phyloP scores from a whole-genome alignment of 1,140 invertebrate species.

The Thaumetopoea pityocampa region DNA sequence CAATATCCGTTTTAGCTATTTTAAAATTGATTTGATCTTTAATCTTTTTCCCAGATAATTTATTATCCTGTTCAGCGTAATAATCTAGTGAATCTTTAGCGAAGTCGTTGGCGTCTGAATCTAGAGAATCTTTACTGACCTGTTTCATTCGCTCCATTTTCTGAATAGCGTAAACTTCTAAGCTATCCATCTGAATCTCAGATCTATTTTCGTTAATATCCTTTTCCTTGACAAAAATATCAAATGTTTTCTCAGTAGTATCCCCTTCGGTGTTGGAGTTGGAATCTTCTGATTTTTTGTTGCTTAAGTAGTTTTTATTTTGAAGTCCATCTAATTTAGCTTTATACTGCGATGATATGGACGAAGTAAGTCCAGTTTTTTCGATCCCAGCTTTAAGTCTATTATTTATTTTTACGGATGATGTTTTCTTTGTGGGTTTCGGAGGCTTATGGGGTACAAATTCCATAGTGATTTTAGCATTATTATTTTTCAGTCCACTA shows the following conservation, averaged over 20 bases:
- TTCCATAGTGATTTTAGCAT: conserved; percentile 74
- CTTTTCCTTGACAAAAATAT: conserved; percentile 77
- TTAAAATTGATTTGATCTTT: conserved; percentile 57
- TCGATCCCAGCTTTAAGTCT: conserved; percentile 61
- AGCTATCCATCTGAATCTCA: conserved; percentile 77
- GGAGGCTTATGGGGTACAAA: conserved; percentile 78
- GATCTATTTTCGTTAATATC: conserved; percentile 77
- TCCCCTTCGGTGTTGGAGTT: conserved; percentile 60
- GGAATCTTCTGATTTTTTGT: conserved; percentile 53
- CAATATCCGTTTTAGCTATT: conserved; percentile 37
- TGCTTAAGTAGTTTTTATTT: conserved; percentile 61
- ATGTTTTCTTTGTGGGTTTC: conserved; percentile 71
- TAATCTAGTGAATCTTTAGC: conserved; percentile 71
- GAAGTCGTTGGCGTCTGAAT: conserved; percentile 66
- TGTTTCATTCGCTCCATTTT: conserved; percentile 66
- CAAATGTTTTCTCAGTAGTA: conserved; percentile 73
- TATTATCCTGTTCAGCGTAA: conserved; percentile 60
- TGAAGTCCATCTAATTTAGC: conserved; percentile 72
- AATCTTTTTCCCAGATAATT: conserved; percentile 34
- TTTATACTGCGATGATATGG: conserved; percentile 70
- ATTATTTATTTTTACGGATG: conserved; percentile 70
- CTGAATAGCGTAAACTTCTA: conserved; percentile 76
- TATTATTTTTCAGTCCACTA: conserved; percentile 72
- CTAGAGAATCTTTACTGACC: conserved; percentile 72
- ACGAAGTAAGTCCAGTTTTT: conserved; percentile 59